Percentiles rank a stretch among this genome's conserved stretches.
phyloP scores from a whole-genome alignment of 2,797 vertebrate genomes.

The Malacoraja senta region DNA sequence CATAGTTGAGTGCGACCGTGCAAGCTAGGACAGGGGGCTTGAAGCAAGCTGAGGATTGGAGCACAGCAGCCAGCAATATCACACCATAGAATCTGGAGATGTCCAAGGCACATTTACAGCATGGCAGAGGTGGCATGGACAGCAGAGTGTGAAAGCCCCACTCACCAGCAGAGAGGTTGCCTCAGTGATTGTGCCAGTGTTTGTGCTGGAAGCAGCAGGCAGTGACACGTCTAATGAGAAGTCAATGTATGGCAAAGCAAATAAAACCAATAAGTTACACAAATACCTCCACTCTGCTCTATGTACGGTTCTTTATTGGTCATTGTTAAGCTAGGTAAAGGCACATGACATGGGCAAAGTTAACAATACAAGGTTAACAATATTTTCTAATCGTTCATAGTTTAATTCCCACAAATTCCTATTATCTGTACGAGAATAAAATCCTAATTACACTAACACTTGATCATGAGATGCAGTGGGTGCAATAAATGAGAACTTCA shows the following conservation, averaged over 20 bases:
- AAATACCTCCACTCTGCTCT: not conserved
- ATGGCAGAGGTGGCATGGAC: no score
- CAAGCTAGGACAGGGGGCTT: no score
- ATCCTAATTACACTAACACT: not conserved
- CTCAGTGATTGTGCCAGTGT: no score
- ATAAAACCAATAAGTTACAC: not conserved
- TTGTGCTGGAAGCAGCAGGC: no score
- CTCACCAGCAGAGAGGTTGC: no score
- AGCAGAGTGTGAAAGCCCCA: no score
- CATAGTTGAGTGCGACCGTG: no score
- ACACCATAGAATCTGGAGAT: no score
- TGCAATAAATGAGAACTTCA: constrained; percentile 1
- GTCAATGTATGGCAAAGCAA: not conserved
- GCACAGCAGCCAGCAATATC: no score
- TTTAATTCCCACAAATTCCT: not conserved
- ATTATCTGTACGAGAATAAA: not conserved
- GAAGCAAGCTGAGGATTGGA: no score
- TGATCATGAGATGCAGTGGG: constrained; percentile 10
- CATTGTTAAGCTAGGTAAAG: not conserved
- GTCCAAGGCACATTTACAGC: no score
- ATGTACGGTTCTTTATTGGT: not conserved
- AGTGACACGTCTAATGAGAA: not conserved
- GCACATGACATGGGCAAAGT: not conserved
- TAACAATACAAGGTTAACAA: not conserved
- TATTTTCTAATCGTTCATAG: not conserved